Base-by-base conservation (phyloP, 2,113 vertebrate genomes). In the Pseudorasbora parva region DNA sequence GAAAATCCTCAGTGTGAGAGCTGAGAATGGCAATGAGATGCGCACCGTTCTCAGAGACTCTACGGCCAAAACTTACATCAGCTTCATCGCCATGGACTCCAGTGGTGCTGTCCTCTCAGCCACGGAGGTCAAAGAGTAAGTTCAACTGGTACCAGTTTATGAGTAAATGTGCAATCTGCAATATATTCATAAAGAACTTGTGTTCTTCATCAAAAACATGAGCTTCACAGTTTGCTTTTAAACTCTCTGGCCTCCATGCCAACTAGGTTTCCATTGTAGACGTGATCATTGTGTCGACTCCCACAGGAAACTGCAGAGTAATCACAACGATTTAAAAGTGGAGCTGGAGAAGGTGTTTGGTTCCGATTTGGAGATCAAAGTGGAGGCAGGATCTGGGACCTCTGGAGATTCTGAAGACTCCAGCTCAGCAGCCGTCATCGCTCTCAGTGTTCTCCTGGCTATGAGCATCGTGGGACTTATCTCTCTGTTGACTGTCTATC, bases 291-390 rank as follows among this genome's bases (percentile, higher is more conserved):
- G 7, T 69, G 45, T 25, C 66, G 12, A 21, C 47, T 37, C 47
- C 76, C 11, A 60, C 90, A 97, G 96, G 30, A 96, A 94, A 57
- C 86, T 93, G 25, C 37, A 75, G 81, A 89, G 90, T 49, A 87
- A 93, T 86, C 86, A 27, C 25, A 77, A 3, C 2, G 25, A 0
- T 45, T 83, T 94, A 0, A 90, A 89, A 68, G 12, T 0, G 7
- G 88, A 91, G 45, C 91, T 94, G 88, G 69, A 88, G 84, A 64
- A 82, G 43, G 45, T 93, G 33, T 93, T 92, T 59, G 89, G 75
- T 19, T 1, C 23, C 0, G 0, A 81, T 0, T 71, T 93, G 74
- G 82, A 41, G 21, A 51, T 85, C 68, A 27, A 56, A n/a, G 0
- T 92, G 10, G 75, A 56, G 15, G 83, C 82, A 51, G 1, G 6